phyloP scores from a whole-genome alignment of 2,113 vertebrate genomes.

The Limanda limanda region DNA sequence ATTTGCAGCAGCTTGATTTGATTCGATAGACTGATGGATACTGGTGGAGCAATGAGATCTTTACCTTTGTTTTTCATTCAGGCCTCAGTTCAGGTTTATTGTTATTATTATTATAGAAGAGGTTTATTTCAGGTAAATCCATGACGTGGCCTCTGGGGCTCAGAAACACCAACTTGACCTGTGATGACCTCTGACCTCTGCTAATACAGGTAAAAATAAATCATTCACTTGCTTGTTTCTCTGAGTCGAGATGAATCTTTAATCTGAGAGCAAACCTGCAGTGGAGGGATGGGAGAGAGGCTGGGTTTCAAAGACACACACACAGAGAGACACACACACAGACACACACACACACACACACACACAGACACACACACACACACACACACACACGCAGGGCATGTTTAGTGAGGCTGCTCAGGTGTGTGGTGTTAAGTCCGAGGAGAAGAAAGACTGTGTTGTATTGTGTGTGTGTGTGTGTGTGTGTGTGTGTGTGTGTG shows the following conservation, averaged over 20 bases:
- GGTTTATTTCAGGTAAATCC: not conserved
- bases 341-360: conserved; percentile 1
- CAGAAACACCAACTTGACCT: conserved; percentile 10
- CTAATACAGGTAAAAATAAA: not conserved
- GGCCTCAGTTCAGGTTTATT: not conserved
- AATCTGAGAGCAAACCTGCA: conserved; percentile 36
- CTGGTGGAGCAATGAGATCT: too few species aligned
- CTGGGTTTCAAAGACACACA: not conserved
- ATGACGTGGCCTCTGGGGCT: not conserved
- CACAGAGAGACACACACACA: not conserved
- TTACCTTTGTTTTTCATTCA: too few species aligned
- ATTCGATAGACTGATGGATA: too few species aligned
- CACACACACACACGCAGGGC: conserved; percentile 6
- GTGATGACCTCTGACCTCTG: not conserved
- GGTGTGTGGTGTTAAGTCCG: conserved; percentile 40
- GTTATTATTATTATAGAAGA: not conserved
- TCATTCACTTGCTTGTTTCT: not conserved
- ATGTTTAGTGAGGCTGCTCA: conserved; percentile 31
- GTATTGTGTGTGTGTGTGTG: conserved; percentile 39
- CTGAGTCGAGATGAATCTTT: conserved; percentile 36
- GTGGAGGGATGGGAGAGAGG: not conserved
- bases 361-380: conserved; percentile 1
- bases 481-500: not conserved
- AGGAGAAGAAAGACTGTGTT: conserved; percentile 31
- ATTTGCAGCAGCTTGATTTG: too few species aligned